Evolutionary conservation across 2,113 vertebrate species (phyloP).

Genomic region (Rissa tridactyla): DNA sequence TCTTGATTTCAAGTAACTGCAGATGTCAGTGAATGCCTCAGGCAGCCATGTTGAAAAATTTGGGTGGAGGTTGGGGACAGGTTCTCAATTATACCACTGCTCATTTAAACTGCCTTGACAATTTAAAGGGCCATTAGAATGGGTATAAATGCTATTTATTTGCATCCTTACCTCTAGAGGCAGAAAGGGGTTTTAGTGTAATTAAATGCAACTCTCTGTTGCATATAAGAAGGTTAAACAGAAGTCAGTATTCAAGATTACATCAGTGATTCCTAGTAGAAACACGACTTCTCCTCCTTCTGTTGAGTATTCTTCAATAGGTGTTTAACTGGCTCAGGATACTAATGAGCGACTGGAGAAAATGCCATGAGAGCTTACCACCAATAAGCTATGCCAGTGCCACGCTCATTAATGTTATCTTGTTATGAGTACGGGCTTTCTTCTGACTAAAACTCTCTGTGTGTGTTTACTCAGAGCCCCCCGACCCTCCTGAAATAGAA

Average conservation of each 20-base stretch:
- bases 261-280: not conserved
- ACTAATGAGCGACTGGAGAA: not conserved
- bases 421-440: fast-evolving
- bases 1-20: not conserved
- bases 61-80: not conserved
- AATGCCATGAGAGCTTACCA: not conserved
- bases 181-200: not conserved
- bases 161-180: not conserved
- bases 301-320: not conserved
- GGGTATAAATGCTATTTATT: not conserved
- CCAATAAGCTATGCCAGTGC: not conserved
- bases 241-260: not conserved
- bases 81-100: not conserved
- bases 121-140: not conserved
- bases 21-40: not conserved
- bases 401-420: fast-evolving
- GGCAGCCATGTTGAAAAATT: not conserved
- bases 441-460: not conserved
- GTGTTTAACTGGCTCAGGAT: not conserved
- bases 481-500: slow-evolving; percentile 95
- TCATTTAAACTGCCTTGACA: not conserved
- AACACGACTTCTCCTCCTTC: not conserved
- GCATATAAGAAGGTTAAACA: not conserved
- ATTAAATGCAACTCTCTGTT: not conserved
- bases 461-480: slow-evolving; percentile 81